Conservation (phyloP, 2,113 vertebrate species). For the Pedetes capensis region DNA sequence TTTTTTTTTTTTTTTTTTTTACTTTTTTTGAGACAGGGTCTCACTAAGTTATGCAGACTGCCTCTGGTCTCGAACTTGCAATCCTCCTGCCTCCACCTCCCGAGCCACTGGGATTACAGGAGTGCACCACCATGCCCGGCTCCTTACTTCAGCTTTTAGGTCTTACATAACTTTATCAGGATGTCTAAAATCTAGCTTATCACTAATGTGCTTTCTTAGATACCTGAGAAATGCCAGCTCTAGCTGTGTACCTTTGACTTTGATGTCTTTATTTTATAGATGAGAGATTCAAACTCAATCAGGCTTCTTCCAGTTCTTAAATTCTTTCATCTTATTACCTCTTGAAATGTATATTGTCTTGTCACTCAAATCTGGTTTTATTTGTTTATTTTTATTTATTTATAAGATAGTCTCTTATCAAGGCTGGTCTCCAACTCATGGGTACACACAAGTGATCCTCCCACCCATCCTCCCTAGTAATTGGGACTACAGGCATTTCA, state of each 20-base stretch:
- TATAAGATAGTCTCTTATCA: neutral
- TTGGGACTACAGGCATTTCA: neutral
- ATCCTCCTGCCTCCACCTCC: no score
- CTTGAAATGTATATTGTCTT: slow-evolving; percentile 3
- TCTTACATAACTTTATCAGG: neutral
- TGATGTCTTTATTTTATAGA: slow-evolving; percentile 33
- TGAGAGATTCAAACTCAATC: neutral
- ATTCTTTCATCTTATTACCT: neutral
- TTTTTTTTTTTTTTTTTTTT: no score
- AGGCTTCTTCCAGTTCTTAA: slow-evolving; percentile 27
- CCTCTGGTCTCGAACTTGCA: no score
- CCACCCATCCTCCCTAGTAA: neutral
- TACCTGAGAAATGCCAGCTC: neutral
- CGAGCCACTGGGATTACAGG: no score
- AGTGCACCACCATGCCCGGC: no score
- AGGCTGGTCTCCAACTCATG: neutral
- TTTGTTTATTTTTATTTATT: neutral
- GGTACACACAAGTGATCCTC: neutral
- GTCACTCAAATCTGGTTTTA: neutral
- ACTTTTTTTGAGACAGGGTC: no score
- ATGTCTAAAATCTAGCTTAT: neutral
- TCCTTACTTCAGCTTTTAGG: neutral
- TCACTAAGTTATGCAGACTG: no score
- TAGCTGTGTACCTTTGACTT: neutral
- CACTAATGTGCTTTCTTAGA: neutral